Evolutionary conservation across 2,888 invertebrate species (phyloP), one percentile per base, ranked within the genome.

Genomic region (Linyphia triangularis): DNA sequence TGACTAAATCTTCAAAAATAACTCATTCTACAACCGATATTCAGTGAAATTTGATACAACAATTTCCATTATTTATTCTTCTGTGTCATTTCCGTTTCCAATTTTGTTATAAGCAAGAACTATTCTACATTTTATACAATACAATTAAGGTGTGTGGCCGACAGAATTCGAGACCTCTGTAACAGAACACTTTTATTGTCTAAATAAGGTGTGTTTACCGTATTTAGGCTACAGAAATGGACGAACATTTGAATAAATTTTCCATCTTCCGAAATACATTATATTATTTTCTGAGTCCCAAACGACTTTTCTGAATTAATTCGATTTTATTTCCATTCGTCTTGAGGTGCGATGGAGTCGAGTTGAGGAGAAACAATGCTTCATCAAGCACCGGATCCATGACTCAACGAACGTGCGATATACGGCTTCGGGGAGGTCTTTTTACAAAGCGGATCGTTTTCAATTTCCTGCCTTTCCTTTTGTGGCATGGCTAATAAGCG

Each of bases 321-420:
- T 28, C 9, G 26, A 63, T 13, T 28, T 28, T 26, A 2, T n/a
- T 33, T 30, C 28, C 30, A 30, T n/a, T 24, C 24, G 24, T 26
- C 24, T 19, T 51, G 24, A 28, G 24, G 5, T 51, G 26, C 26
- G 19, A 40, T 10, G 24, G 33, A 63, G 61, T 26, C 3, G 28
- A 40, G 72, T 61, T 57, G 65, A 24, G 73, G 33, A 40, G 51
- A 65, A 63, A 83, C 83, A 83, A 83, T 83, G 73, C 73, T 73
- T 83, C 83, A 73, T 83, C 73, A 73, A 28, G 33, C 73, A 63
- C 83, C 73, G 83, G 83, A 83, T 83, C 43, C 65, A 57, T 65
- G 73, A 40, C 10, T 51, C 65, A 73, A 26, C 40, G 72, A 33
- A 13, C 79, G 51, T 24, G n/a, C 73, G 5, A 22, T 7, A 22